Evolutionary conservation across 2,113 vertebrate species (phyloP), one percentile per base, ranked within the genome.

Genomic region (Tor tambroides): DNA sequence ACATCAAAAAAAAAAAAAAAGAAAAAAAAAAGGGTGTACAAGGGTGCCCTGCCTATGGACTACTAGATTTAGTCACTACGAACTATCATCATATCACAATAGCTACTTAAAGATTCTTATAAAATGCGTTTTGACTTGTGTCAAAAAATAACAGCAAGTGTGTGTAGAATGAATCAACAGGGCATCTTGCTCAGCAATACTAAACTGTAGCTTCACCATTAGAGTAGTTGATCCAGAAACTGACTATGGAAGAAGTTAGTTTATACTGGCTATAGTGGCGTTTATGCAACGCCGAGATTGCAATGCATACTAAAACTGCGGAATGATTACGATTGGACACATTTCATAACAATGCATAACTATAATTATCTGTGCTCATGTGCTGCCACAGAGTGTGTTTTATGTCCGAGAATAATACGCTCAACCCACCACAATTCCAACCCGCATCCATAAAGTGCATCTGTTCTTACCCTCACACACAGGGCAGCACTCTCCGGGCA

Each of bases 401-500:
- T 38, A 75, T 14, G 35, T 38, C 3, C 5, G 9, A 41, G 14
- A 67, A 63, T 5, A 1, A 65, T 28, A 85, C 4, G 32, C 26
- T 8, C n/a, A 19, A 65, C 21, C 61, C 9, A 89, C 26, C 11
- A 69, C n/a, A 43, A 79, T 49, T 35, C 35, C 61, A 28, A 80
- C 78, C 63, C 23, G 63, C 51, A 85, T 83, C 49, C 56, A 85
- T 35, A 86, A 75, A 85, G 80, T 51, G 2, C 19, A 6, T 15
- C 7, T 82, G 80, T 10, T 26, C 83, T 92, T 90, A 97, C 97
- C 97, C 94, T 97, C 96, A 2, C 97, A 97, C 14, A 97, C 96
- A 0, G 97, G 97, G 90, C 97, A 97, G 90, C 97, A 97, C 88
- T 97, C 97, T 12, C 97, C 96, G 0, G 97, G 96, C 12, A 97